These are phyloP conservation scores for Theropithecus gelada DNA, from an alignment of 2,113 vertebrate genomes.

Conservation along the genomic window DNA sequence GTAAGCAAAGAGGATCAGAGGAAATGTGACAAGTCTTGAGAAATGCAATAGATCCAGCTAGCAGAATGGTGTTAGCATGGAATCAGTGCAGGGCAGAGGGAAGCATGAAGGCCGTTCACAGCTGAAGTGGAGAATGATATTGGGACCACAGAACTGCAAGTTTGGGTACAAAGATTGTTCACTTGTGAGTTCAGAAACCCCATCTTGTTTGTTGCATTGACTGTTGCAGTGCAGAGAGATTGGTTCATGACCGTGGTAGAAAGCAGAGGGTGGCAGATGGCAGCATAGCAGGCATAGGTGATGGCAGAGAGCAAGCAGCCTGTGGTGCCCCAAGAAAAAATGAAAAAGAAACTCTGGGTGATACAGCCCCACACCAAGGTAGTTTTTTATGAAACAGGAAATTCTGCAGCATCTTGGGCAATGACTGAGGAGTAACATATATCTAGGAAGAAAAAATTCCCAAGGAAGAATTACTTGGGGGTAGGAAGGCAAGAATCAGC, in stretches of 20 bases:
- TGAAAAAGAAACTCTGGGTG: slow-evolving; percentile 45
- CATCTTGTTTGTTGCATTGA: background rate
- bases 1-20: slow-evolving; percentile 44
- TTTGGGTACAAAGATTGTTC: background rate
- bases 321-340: background rate
- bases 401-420: slow-evolving; percentile 19
- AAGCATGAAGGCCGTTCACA: slow-evolving; percentile 26
- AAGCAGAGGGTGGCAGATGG: slow-evolving; percentile 29
- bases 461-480: background rate
- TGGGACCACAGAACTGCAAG: slow-evolving; percentile 27
- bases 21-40: background rate
- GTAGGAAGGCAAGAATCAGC: background rate
- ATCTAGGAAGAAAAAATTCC: slow-evolving; percentile 44
- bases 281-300: background rate
- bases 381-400: background rate
- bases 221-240: background rate
- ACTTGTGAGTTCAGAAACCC: background rate
- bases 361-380: background rate
- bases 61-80: background rate
- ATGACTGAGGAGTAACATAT: slow-evolving; percentile 18
- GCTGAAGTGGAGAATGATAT: background rate
- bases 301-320: background rate
- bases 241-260: slow-evolving; percentile 7
- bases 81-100: background rate
- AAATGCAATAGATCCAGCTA: background rate